Evolutionary conservation across 2,113 vertebrate species (phyloP).

Genomic region (Donacobius atricapilla): DNA sequence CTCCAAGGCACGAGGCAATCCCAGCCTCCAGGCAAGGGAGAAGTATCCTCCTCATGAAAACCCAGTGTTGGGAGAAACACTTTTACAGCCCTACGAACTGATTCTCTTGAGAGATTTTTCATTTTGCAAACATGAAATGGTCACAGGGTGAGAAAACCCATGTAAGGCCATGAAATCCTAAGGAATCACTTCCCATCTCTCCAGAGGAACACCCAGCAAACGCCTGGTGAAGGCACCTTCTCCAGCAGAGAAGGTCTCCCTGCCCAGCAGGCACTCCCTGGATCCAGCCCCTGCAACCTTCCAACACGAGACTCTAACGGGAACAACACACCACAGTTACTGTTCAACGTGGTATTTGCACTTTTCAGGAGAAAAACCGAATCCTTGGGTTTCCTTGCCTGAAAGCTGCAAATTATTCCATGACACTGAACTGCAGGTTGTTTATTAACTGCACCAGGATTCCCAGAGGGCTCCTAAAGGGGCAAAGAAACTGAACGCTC

Average conservation of each 20-base stretch:
- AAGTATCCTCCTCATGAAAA: not conserved
- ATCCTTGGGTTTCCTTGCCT: not conserved
- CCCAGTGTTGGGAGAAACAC: not conserved
- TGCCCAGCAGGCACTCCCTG: not conserved
- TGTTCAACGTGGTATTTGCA: not conserved
- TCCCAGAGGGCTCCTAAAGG: not conserved
- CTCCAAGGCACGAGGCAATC: not conserved
- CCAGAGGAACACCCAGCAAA: not conserved
- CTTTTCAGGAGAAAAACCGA: not conserved
- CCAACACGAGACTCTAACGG: not conserved
- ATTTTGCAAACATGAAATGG: not conserved
- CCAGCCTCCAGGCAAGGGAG: not conserved
- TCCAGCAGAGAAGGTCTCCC: not conserved
- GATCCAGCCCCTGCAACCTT: not conserved
- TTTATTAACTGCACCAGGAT: not conserved
- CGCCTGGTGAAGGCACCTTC: not conserved
- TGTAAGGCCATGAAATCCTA: fast-evolving
- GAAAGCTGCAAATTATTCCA: not conserved
- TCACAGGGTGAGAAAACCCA: not conserved
- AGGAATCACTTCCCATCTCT: not conserved
- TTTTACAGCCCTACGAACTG: not conserved
- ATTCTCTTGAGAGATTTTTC: not conserved
- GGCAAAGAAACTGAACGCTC: not conserved
- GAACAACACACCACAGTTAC: not conserved
- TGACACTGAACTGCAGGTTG: not conserved